Conservation (phyloP, 2,888 invertebrate genomes). For the Nephrocerus scutellatus region DNA sequence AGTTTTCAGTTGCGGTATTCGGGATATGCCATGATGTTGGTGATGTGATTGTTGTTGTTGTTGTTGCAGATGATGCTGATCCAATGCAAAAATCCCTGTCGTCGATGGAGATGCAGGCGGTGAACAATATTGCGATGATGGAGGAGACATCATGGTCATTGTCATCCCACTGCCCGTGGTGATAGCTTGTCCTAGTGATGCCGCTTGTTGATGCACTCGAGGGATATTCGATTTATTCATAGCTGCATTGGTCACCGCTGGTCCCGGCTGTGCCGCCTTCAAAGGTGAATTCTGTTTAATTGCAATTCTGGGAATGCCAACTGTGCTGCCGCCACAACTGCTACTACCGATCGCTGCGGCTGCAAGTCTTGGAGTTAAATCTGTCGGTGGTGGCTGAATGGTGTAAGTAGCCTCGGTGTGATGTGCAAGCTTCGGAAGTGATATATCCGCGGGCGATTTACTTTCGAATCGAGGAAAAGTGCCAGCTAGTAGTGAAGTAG, state of each 20-base stretch:
- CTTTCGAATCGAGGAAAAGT: slow-evolving; percentile 24
- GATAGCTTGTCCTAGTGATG: too few relatives aligned
- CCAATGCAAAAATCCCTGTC: too few relatives aligned
- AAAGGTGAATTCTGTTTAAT: slow-evolving; percentile 17
- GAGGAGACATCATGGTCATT: too few relatives aligned
- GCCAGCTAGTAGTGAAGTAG: too few relatives aligned
- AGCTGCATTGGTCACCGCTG: too few relatives aligned
- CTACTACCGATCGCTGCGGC: too few relatives aligned
- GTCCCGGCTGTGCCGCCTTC: too few relatives aligned
- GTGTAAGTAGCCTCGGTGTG: slow-evolving; percentile 40
- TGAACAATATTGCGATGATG: too few relatives aligned
- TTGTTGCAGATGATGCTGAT: slow-evolving; percentile 20
- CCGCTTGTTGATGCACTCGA: slow-evolving; percentile 14
- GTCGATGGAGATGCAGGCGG: too few relatives aligned
- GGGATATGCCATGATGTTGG: slow-evolving; percentile 21
- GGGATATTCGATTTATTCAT: slow-evolving; percentile 20
- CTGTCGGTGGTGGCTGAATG: slow-evolving; percentile 28
- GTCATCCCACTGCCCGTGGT: too few relatives aligned
- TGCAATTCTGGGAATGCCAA: too few relatives aligned
- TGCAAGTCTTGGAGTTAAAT: slow-evolving; percentile 18
- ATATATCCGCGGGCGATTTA: slow-evolving; percentile 7
- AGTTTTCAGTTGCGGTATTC: slow-evolving; percentile 36
- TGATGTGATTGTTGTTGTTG: slow-evolving; percentile 11
- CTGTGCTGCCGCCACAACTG: too few relatives aligned
- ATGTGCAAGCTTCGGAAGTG: slow-evolving; percentile 25